Evolutionary conservation across 2,113 vertebrate species (phyloP).

Genomic region (Uria lomvia): DNA sequence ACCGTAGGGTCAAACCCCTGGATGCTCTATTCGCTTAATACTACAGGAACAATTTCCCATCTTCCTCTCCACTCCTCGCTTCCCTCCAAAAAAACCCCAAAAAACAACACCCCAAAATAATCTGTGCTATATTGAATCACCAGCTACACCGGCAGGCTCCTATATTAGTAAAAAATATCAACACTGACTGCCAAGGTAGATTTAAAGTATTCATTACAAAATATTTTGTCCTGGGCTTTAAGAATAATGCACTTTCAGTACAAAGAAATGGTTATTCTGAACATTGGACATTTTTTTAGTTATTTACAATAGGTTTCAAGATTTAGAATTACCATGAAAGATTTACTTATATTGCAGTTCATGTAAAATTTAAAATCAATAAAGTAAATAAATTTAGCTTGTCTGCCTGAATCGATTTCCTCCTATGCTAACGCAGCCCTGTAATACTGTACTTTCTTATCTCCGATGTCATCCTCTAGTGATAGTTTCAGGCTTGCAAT

Average conservation of each 20-base stretch:
- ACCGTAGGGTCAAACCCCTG: neutral
- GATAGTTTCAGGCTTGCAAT: slow-evolving; percentile 50
- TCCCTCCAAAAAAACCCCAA: neutral
- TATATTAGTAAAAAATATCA: slow-evolving; percentile 61
- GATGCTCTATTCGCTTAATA: slow-evolving; percentile 28
- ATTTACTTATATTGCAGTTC: slow-evolving; percentile 80
- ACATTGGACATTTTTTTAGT: slow-evolving; percentile 64
- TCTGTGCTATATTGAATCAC: slow-evolving; percentile 57
- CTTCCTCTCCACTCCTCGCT: neutral
- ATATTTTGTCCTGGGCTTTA: slow-evolving; percentile 77
- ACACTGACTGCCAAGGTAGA: slow-evolving; percentile 65
- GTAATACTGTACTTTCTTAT: slow-evolving; percentile 71
- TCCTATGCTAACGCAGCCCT: slow-evolving; percentile 58
- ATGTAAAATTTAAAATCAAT: slow-evolving; percentile 86
- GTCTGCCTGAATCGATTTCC: slow-evolving; percentile 76
- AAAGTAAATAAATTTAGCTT: slow-evolving; percentile 82
- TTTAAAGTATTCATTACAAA: slow-evolving; percentile 72
- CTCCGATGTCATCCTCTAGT: slow-evolving; percentile 69
- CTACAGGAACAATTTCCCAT: slow-evolving; percentile 55
- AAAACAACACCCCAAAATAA: neutral
- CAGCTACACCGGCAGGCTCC: slow-evolving; percentile 40
- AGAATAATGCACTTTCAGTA: slow-evolving; percentile 68
- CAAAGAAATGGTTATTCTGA: slow-evolving; percentile 66
- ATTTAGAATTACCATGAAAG: slow-evolving; percentile 79
- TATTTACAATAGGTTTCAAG: slow-evolving; percentile 80